Percentiles rank a stretch among this genome's conserved stretches.
These are phyloP conservation scores for Galaxias olidus DNA, from an alignment of 2,797 vertebrate species.

Conservation along the genomic window DNA sequence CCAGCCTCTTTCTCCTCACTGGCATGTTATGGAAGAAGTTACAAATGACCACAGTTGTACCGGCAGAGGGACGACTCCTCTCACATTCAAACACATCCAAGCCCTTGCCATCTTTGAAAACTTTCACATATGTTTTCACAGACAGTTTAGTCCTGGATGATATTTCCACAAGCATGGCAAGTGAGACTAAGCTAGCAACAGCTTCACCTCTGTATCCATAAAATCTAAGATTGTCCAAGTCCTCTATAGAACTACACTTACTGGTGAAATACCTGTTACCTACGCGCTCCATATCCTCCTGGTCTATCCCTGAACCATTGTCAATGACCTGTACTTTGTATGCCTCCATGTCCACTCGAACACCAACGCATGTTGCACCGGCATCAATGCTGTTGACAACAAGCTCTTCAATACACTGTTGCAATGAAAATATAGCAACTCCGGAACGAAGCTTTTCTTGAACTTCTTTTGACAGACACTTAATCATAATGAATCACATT, in stretches of 20 bases:
- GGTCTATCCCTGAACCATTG: constrained; percentile 85
- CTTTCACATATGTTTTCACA: constrained; percentile 82
- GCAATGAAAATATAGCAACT: constrained; percentile 82
- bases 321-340: constrained; percentile 93
- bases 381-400: constrained; percentile 91
- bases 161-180: constrained; percentile 87
- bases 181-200: constrained; percentile 84
- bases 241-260: constrained; percentile 83
- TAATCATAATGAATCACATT: constrained; percentile 79
- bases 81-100: constrained; percentile 80
- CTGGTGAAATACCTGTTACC: constrained; percentile 89
- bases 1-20: constrained; percentile 87
- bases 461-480: constrained; percentile 80
- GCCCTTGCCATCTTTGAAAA: constrained; percentile 83
- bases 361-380: constrained; percentile 86
- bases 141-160: constrained; percentile 79
- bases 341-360: constrained; percentile 87
- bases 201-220: constrained; percentile 95
- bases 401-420: constrained; percentile 94
- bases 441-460: constrained; percentile 86
- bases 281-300: constrained; percentile 78
- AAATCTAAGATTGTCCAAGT: constrained; percentile 83
- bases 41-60: constrained; percentile 87
- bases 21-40: constrained; percentile 92
- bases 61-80: constrained; percentile 79